These are phyloP conservation scores for Agelastica alni DNA, from an alignment of 2,888 invertebrate species.

Conservation along the genomic window DNA sequence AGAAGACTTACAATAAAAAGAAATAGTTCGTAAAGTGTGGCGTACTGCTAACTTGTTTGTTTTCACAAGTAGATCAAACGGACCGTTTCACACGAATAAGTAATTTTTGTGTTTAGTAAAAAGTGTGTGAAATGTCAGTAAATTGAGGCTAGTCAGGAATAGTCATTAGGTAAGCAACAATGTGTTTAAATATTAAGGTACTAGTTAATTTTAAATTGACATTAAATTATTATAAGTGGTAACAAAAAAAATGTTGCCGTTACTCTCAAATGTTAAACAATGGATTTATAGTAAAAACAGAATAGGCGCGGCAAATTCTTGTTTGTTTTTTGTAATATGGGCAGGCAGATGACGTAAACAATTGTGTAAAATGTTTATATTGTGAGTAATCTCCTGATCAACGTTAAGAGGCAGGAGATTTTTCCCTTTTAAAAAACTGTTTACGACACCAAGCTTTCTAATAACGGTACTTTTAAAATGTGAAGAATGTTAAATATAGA, in stretches of 20 bases:
- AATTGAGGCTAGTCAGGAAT: slow-evolving; percentile 18
- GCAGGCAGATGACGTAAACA: slow-evolving; percentile 22
- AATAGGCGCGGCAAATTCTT: slow-evolving; percentile 29
- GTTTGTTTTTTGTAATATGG: slow-evolving; percentile 22
- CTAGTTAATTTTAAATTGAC: neutral
- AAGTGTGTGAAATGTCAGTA: slow-evolving; percentile 15
- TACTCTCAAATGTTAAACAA: slow-evolving; percentile 3
- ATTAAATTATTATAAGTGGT: neutral
- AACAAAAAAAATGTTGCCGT: neutral
- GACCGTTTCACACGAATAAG: slow-evolving; percentile 15
- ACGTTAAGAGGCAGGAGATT: slow-evolving; percentile 4
- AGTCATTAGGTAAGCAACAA: slow-evolving; percentile 18
- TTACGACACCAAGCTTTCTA: neutral
- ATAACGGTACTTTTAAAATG: slow-evolving; percentile 3
- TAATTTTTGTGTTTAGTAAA: slow-evolving; percentile 17
- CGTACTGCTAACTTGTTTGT: slow-evolving; percentile 2
- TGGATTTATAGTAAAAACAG: slow-evolving; percentile 16
- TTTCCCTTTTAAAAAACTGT: neutral
- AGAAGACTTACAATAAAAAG: slow-evolving; percentile 10
- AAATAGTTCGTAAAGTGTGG: slow-evolving; percentile 9
- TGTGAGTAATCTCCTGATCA: slow-evolving; percentile 7
- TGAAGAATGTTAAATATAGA: too few species aligned
- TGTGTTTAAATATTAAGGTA: slow-evolving; percentile 3
- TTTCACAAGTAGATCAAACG: slow-evolving; percentile 11
- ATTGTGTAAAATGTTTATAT: slow-evolving; percentile 17